Evolutionary conservation across 2,113 vertebrate genomes (phyloP).

Genomic region (Tapirus terrestris): DNA sequence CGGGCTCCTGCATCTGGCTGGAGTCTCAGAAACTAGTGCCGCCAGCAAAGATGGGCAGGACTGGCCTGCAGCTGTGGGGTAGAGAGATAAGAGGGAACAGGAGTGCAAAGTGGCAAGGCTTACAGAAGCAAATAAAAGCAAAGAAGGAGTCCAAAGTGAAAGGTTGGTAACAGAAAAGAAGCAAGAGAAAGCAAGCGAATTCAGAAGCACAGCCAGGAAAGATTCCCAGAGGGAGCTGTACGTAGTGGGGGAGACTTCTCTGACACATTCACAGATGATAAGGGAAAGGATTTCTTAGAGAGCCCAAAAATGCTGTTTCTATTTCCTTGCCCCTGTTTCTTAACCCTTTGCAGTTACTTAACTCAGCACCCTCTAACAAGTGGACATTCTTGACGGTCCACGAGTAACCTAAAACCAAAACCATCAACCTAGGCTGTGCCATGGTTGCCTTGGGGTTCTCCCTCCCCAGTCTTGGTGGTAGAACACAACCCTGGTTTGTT

Average conservation of each 20-base stretch:
- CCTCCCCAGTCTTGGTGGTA: neutral
- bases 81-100: neutral
- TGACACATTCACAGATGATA: neutral
- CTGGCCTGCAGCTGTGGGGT: neutral
- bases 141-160: neutral
- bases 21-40: neutral
- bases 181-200: neutral
- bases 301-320: neutral
- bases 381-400: neutral
- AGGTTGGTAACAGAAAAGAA: neutral
- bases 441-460: neutral
- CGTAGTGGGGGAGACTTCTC: neutral
- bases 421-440: neutral
- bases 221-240: neutral
- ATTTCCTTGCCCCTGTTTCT: neutral
- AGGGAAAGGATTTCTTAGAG: neutral
- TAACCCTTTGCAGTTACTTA: neutral
- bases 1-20: neutral
- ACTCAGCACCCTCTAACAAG: neutral
- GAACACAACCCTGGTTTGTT: neutral
- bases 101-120: neutral
- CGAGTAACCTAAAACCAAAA: neutral
- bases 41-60: neutral
- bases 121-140: conserved; percentile 4
- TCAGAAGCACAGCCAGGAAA: neutral